phyloP scores from a whole-genome alignment of 2,797 vertebrate species.

The Clangula hyemalis region DNA sequence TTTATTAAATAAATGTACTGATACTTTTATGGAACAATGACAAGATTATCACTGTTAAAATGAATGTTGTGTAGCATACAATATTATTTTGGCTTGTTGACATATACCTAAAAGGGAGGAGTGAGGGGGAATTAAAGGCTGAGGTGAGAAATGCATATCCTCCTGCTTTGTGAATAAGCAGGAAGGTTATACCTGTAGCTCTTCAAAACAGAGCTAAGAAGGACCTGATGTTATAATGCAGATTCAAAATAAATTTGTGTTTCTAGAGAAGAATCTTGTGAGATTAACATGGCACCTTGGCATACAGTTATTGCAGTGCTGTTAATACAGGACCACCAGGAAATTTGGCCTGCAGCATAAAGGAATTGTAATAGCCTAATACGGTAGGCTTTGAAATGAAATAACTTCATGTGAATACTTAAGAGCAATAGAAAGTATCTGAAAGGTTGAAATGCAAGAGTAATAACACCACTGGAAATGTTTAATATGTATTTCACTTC shows the following conservation, averaged over 20 bases:
- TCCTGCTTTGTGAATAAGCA: slow-evolving; percentile 6
- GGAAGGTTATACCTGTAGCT: neutral
- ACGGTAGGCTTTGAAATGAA: neutral
- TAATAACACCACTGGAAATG: neutral
- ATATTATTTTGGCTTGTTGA: neutral
- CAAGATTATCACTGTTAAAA: neutral
- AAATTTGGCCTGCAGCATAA: slow-evolving; percentile 38
- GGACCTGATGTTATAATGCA: neutral
- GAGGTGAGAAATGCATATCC: neutral
- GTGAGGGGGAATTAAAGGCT: neutral
- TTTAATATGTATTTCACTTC: neutral
- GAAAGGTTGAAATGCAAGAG: slow-evolving; percentile 4
- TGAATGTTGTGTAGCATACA: neutral
- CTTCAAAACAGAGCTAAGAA: neutral
- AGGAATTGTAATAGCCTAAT: neutral
- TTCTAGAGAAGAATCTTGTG: slow-evolving; percentile 2
- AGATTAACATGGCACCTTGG: neutral
- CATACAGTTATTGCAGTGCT: neutral
- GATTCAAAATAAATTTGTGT: neutral
- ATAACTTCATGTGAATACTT: slow-evolving; percentile 16
- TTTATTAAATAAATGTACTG: neutral
- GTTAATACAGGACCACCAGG: slow-evolving; percentile 25
- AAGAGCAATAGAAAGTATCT: slow-evolving; percentile 2
- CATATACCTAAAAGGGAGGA: neutral
- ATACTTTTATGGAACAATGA: neutral